phyloP scores from a whole-genome alignment of 2,797 vertebrate species.

The Picus viridis region DNA sequence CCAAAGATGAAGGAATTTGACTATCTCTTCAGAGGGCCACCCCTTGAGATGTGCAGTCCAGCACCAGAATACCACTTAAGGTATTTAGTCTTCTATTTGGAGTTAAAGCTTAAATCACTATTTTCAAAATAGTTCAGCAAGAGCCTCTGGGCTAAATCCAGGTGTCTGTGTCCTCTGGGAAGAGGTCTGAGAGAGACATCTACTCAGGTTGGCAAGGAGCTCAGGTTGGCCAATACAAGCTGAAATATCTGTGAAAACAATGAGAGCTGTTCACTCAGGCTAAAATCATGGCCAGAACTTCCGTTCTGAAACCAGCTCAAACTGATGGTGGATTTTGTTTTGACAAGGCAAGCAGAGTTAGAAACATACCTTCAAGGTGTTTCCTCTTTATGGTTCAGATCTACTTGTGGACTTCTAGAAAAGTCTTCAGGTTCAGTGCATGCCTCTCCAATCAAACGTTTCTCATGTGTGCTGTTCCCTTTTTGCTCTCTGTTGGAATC shows the following conservation, averaged over 20 bases:
- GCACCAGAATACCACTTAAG: background rate
- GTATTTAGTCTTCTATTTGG: background rate
- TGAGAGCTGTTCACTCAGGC: background rate
- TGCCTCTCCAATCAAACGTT: background rate
- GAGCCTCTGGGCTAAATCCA: background rate
- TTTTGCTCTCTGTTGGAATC: background rate
- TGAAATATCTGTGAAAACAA: background rate
- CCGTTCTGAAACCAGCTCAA: background rate
- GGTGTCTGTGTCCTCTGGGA: background rate
- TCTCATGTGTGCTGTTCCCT: background rate
- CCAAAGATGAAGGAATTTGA: background rate
- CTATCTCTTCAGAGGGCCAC: background rate
- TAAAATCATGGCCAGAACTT: background rate
- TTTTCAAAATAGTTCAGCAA: background rate
- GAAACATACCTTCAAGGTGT: background rate
- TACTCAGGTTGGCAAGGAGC: background rate
- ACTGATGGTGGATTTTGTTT: background rate
- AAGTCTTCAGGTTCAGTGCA: background rate
- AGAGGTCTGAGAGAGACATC: accelerated
- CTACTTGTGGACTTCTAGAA: background rate
- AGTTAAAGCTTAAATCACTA: background rate
- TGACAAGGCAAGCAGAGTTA: background rate
- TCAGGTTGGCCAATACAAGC: background rate
- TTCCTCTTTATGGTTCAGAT: background rate
- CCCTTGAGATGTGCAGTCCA: accelerated